These are phyloP conservation scores for Clarias macrocephalus DNA, from an alignment of 2,113 vertebrate genomes.

Conservation along the genomic window DNA sequence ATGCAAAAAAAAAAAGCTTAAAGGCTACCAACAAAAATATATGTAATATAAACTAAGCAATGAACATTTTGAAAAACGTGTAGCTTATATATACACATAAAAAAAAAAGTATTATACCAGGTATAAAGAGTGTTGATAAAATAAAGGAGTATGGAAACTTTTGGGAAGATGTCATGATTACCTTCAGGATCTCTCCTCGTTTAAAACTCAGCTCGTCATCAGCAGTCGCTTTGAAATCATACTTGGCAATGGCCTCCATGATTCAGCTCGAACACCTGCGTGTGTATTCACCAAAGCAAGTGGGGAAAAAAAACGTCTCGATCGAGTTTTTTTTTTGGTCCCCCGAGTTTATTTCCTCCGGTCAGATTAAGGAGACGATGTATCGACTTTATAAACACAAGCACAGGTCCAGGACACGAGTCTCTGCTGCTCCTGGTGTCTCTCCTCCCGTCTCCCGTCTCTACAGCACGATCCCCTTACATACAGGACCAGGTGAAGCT, in stretches of 20 bases:
- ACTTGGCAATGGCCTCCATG: constrained; percentile 99
- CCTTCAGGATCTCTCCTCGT: constrained; percentile 97
- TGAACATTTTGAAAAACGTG: too few species aligned
- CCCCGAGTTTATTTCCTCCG: constrained; percentile 52
- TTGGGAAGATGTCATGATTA: constrained; percentile 59
- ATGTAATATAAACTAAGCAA: too few species aligned
- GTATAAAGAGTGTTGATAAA: too few species aligned
- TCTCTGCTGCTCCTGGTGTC: constrained; percentile 65
- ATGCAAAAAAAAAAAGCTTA: too few species aligned
- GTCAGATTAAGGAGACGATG: constrained; percentile 34
- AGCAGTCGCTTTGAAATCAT: constrained; percentile 98
- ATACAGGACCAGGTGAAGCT: constrained; percentile 67
- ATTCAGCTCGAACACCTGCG: constrained; percentile 37
- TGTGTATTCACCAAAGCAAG: constrained; percentile 19
- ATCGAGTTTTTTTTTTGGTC: background rate
- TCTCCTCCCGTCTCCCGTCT: constrained; percentile 69
- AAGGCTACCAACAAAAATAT: too few species aligned
- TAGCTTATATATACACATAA: too few species aligned
- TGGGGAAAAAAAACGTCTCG: constrained; percentile 3
- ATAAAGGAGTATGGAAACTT: too few species aligned
- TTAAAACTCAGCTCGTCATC: constrained; percentile 99
- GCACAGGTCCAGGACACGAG: constrained; percentile 59
- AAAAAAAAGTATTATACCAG: too few species aligned
- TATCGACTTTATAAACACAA: constrained; percentile 53
- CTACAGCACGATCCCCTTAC: constrained; percentile 69